Evolutionary conservation across 2,113 vertebrate species (phyloP).

Genomic region (Muntiacus muntjak): DNA sequence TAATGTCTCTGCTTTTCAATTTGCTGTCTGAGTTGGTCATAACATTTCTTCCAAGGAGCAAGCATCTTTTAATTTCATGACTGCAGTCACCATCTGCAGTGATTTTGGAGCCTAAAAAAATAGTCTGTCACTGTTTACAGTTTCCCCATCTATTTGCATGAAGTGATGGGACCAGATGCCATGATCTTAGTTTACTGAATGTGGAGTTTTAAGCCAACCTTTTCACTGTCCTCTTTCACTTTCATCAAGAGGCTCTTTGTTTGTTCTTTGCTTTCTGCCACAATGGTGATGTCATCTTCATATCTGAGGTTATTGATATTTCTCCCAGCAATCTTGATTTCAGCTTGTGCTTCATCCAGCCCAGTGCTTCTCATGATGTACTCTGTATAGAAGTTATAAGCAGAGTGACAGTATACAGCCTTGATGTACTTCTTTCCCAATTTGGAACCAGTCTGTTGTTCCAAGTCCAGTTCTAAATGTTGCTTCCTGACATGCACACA

Average conservation of each 20-base stretch:
- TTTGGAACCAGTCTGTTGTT: neutral
- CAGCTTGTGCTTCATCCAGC: neutral
- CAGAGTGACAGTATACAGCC: neutral
- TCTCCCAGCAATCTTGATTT: neutral
- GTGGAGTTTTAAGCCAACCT: neutral
- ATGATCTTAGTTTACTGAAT: neutral
- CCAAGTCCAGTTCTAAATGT: neutral
- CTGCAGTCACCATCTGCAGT: neutral
- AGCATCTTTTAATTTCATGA: neutral
- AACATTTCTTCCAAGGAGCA: neutral
- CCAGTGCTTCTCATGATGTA: neutral
- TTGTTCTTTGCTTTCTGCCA: neutral
- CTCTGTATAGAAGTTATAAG: neutral
- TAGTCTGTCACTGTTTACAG: neutral
- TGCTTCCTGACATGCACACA: neutral
- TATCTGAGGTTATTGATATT: neutral
- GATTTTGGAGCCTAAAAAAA: neutral
- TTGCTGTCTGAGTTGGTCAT: neutral
- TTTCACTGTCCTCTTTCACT: neutral
- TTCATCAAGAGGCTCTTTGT: neutral
- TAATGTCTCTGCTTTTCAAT: neutral
- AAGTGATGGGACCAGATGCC: neutral
- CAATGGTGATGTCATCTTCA: neutral
- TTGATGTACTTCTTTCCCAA: neutral
- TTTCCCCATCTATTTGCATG: neutral